Conservation (phyloP, 2,888 invertebrate genomes). For the Ectobius pallidus region DNA sequence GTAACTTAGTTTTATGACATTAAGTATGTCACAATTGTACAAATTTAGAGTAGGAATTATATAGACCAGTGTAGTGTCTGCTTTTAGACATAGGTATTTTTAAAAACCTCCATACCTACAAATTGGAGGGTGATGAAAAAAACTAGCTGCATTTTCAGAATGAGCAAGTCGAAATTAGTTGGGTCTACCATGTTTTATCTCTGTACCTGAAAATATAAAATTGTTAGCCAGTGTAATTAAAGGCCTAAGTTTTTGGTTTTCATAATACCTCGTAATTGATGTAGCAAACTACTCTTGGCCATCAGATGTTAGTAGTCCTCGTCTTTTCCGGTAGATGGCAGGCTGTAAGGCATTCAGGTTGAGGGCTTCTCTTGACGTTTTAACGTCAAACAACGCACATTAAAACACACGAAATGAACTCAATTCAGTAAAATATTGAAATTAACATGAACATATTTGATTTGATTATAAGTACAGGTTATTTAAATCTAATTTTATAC, state of each 20-base stretch:
- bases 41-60: neutral
- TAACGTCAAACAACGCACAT: no score
- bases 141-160: constrained; percentile 1
- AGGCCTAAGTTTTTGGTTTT: neutral
- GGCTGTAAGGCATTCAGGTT: no score
- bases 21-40: neutral
- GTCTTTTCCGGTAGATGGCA: no score
- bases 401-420: no score
- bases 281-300: no score
- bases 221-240: neutral
- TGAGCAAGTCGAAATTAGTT: neutral
- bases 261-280: no score
- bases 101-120: neutral
- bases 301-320: no score
- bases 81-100: neutral
- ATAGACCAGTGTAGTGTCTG: neutral
- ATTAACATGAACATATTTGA: no score
- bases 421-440: no score
- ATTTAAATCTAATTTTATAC: no score
- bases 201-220: neutral
- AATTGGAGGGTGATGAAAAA: neutral
- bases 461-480: no score
- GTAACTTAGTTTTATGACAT: neutral
- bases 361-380: no score
- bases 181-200: neutral